Evolutionary conservation across 2,113 vertebrate species (phyloP), one percentile per base, ranked within the genome.

Genomic region (Carollia perspicillata): DNA sequence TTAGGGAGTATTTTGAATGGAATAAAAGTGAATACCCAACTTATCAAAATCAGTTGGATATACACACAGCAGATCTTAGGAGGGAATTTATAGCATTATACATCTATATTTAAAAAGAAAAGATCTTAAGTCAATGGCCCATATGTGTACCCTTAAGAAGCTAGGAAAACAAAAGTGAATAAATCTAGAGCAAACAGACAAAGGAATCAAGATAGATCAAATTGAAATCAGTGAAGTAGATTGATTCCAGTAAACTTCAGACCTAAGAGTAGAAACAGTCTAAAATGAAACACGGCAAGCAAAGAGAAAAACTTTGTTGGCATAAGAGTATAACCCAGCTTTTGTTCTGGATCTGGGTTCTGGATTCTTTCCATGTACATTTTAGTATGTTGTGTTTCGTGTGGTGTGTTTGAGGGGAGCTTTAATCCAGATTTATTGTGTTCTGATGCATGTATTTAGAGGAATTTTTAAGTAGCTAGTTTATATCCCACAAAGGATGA

Each of bases 361-460:
- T 84, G 63, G 37, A 58, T 72, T 93, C 51, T 72, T 51, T 71
- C 20, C 10, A 2, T 51, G 12, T 47, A 35, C 4, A 5, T 65
- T 30, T 90, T 75, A 63, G 58, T 33, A 49, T 74, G 51, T 60
- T 89, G 42, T 71, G 28, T 78, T 78, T 87, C 35, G 6, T 72
- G 17, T 42, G 11, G 14, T 65, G 11, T 53, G 49, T 81, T 91
- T 72, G 37, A 93, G 16, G 42, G 35, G 58, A 71, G 26, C 22
- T 40, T 93, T n/a, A 66, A 40, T 69, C 16, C 42, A 84, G 30
- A 81, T 40, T 83, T 72, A 51, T 20, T 83, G 4, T 89, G 26
- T 85, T 87, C 26, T 77, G 42, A 72, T 94, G 53, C n/a, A 35
- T 95, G 37, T 10, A 90, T 63, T 89, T 79, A 85, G 72, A 51